A percentile compares a stretch with the other conserved stretches of the same genome.
These are phyloP conservation scores for Petrophora chlorosata DNA, from an alignment of 2,888 invertebrate species.

Conservation along the genomic window DNA sequence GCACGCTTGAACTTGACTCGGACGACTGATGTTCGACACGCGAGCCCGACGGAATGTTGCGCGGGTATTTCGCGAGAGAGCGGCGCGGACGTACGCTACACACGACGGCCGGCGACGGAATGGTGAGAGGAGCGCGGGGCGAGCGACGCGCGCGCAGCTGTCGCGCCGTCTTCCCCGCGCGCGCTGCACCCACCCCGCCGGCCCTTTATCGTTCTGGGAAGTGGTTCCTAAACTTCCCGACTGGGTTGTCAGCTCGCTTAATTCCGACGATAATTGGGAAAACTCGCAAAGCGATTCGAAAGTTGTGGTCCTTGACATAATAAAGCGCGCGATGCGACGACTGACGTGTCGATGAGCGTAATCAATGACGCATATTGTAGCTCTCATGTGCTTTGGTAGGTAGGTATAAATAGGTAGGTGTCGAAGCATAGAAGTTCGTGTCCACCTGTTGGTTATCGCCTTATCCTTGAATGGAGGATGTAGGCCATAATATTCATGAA, in stretches of 20 bases:
- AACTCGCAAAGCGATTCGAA: constrained; percentile 49
- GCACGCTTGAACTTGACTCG: constrained; percentile 44
- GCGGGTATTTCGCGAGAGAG: constrained; percentile 54
- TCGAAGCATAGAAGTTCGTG: constrained; percentile 22
- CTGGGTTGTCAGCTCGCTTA: constrained; percentile 62
- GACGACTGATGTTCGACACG: constrained; percentile 47
- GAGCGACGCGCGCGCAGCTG: constrained; percentile 77
- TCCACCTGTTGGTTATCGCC: constrained; percentile 2
- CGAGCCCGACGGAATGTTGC: constrained; percentile 60
- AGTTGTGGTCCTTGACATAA: constrained; percentile 77
- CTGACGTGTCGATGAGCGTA: constrained; percentile 47
- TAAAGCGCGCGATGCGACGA: constrained; percentile 36
- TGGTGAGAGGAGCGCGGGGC: constrained; percentile 64
- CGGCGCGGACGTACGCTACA: constrained; percentile 46
- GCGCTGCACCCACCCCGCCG: constrained; percentile 51
- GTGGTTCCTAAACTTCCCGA: constrained; percentile 83
- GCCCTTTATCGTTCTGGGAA: constrained; percentile 83
- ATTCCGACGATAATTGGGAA: constrained; percentile 52
- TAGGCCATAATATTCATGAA: constrained; percentile 8
- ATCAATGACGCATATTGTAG: constrained; percentile 58
- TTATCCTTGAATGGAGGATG: constrained; percentile 10
- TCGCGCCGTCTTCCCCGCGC: constrained; percentile 64
- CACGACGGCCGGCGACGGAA: constrained; percentile 63
- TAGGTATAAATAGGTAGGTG: no score
- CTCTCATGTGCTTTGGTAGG: constrained; percentile 52